phyloP scores from a whole-genome alignment of 2,113 vertebrate genomes.

The Nansenia antarctica region DNA sequence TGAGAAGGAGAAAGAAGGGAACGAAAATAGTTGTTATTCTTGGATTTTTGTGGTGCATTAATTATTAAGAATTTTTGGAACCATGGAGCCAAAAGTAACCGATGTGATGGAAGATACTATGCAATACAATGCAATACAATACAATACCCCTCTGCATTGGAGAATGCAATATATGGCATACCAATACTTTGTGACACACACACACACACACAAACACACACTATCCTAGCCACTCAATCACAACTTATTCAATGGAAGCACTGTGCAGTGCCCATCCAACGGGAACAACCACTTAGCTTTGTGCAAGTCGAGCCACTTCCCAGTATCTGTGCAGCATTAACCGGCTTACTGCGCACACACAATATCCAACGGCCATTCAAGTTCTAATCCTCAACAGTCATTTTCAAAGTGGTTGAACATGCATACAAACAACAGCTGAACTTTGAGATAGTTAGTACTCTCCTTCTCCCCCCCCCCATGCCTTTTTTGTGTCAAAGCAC shows the following conservation, averaged over 20 bases:
- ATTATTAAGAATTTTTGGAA: slow-evolving; percentile 42
- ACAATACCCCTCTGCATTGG: background rate
- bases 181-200: background rate
- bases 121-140: background rate
- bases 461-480: slow-evolving; percentile 14
- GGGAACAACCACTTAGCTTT: slow-evolving; percentile 44
- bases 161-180: background rate
- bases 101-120: slow-evolving; percentile 3
- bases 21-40: slow-evolving; percentile 21
- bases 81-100: background rate
- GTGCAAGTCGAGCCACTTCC: slow-evolving; percentile 30
- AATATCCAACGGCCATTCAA: slow-evolving; percentile 30
- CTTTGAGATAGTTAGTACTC: slow-evolving; percentile 8
- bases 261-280: slow-evolving; percentile 31
- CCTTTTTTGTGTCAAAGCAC: slow-evolving; percentile 35
- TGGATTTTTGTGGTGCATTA: slow-evolving; percentile 29
- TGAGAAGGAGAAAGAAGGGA: slow-evolving; percentile 25
- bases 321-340: slow-evolving; percentile 37
- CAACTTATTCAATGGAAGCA: slow-evolving; percentile 28
- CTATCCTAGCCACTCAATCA: slow-evolving; percentile 11
- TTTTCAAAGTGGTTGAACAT: slow-evolving; percentile 32
- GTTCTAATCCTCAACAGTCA: slow-evolving; percentile 28
- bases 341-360: slow-evolving; percentile 30
- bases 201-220: background rate
- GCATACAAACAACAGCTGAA: slow-evolving; percentile 34